phyloP scores from a whole-genome alignment of 2,797 vertebrate genomes.

The Betta splendens region DNA sequence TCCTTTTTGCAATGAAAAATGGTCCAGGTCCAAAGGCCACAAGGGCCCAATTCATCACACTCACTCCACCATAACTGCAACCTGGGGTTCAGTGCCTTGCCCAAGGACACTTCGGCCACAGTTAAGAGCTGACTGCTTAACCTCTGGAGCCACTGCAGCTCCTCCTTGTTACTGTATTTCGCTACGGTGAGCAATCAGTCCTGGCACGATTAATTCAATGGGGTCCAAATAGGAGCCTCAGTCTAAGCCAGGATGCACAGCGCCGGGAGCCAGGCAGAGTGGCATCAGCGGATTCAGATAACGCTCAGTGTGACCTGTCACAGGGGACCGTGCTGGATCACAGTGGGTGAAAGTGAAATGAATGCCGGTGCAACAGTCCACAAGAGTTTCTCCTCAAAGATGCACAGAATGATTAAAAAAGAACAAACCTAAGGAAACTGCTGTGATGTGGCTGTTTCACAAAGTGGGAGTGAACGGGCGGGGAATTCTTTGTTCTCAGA shows the following conservation, averaged over 20 bases:
- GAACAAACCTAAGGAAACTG: slow-evolving; percentile 39
- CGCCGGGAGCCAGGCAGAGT: slow-evolving; percentile 18
- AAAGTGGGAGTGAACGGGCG: slow-evolving; percentile 23
- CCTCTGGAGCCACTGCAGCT: too few relatives aligned
- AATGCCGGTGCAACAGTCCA: slow-evolving; percentile 18
- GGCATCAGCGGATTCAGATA: slow-evolving; percentile 45
- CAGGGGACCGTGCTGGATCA: slow-evolving; percentile 32
- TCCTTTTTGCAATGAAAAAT: too few relatives aligned
- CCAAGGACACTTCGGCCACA: too few relatives aligned
- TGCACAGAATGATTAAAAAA: slow-evolving; percentile 18
- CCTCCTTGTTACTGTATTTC: too few relatives aligned
- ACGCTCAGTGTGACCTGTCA: slow-evolving; percentile 51
- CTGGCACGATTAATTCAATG: slow-evolving; percentile 5
- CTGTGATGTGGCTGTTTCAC: slow-evolving; percentile 26
- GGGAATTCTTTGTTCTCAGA: slow-evolving; percentile 50
- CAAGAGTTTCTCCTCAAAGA: slow-evolving; percentile 35
- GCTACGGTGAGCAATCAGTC: neutral
- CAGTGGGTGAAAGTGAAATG: slow-evolving; percentile 45
- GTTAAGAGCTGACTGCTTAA: too few relatives aligned
- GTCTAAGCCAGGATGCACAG: slow-evolving; percentile 23
- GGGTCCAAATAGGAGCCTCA: slow-evolving; percentile 42
- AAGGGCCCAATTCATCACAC: too few relatives aligned
- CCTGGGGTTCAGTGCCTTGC: too few relatives aligned
- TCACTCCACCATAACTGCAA: too few relatives aligned
- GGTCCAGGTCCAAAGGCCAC: too few relatives aligned